Evolutionary conservation across 2,113 vertebrate species (phyloP).

Genomic region (Puntigrus tetrazona): DNA sequence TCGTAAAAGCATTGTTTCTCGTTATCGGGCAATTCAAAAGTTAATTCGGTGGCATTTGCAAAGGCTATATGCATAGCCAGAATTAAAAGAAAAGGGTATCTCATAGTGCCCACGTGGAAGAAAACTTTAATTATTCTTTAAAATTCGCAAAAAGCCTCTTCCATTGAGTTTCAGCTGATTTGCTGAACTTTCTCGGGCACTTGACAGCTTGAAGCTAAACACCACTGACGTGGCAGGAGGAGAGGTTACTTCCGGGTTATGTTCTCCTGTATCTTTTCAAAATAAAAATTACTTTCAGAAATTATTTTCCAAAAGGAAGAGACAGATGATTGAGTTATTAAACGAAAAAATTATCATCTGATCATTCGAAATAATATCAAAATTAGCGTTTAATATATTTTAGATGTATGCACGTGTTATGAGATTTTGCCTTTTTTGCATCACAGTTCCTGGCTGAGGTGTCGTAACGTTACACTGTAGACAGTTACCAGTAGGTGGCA

Average conservation of each 20-base stretch:
- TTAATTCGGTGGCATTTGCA: conserved; percentile 70
- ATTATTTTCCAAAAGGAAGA: not conserved
- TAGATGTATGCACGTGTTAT: no score
- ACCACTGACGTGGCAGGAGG: conserved; percentile 74
- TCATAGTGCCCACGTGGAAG: conserved; percentile 37
- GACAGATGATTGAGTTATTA: no score
- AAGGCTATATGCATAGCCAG: conserved; percentile 53
- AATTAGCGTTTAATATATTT: no score
- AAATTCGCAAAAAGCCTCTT: not conserved
- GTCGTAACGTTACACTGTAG: not conserved
- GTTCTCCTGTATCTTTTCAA: conserved; percentile 31
- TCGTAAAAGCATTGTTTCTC: conserved; percentile 80
- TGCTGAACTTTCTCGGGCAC: not conserved
- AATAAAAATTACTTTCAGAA: conserved; percentile 28
- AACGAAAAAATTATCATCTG: no score
- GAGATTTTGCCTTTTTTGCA: no score
- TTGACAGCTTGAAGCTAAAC: not conserved
- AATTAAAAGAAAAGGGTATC: conserved; percentile 37
- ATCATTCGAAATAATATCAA: no score
- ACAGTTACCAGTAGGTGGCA: not conserved
- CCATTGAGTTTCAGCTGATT: not conserved
- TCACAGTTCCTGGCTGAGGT: not conserved
- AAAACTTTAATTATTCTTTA: not conserved
- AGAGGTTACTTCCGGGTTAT: conserved; percentile 66
- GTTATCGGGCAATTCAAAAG: conserved; percentile 77